A percentile compares a stretch with the other conserved stretches of the same genome.
Conservation (phyloP, 1,140 invertebrate genomes). For the Steinernema feltiae region DNA sequence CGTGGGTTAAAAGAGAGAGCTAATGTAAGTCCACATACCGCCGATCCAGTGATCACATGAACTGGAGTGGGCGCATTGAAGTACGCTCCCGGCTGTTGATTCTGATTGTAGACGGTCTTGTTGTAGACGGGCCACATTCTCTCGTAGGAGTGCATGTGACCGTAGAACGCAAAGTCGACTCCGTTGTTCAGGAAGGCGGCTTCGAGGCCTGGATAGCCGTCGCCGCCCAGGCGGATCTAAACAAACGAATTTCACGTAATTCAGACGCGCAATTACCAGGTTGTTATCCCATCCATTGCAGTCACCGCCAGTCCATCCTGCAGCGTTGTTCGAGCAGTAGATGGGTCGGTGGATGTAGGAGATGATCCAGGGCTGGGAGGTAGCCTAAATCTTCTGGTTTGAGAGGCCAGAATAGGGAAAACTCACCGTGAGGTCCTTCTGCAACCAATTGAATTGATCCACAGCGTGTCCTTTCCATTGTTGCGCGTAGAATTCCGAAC, state of each 20-base stretch:
- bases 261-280: neutral
- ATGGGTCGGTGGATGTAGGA: neutral
- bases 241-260: neutral
- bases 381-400: neutral
- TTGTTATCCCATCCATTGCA: neutral
- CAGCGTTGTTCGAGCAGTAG: neutral
- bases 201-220: neutral
- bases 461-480: neutral
- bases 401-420: neutral
- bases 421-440: neutral
- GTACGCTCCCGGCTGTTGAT: neutral
- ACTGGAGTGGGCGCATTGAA: neutral
- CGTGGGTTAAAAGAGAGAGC: neutral
- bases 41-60: neutral
- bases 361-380: neutral
- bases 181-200: neutral
- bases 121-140: neutral
- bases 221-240: neutral
- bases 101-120: neutral
- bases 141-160: constrained; percentile 4
- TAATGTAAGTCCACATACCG: neutral
- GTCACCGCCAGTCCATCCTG: neutral
- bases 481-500: neutral
- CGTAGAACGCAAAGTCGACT: neutral
- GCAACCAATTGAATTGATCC: neutral